Evolutionary conservation across 2,113 vertebrate genomes (phyloP).

Genomic region (Mormoops blainvillei): DNA sequence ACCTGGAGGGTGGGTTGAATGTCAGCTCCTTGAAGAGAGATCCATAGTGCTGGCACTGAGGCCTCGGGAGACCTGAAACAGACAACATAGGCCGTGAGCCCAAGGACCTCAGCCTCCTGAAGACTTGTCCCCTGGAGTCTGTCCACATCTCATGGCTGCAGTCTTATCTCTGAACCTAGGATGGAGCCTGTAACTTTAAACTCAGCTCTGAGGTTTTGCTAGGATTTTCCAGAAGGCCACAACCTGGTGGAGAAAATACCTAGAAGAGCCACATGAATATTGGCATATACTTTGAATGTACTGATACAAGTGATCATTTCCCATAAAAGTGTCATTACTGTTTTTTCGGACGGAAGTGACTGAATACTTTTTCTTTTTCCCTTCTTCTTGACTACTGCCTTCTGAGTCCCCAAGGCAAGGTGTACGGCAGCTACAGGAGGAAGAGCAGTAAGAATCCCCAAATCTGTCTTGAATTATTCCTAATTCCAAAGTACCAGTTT

Average conservation of each 20-base stretch:
- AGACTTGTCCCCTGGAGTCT: neutral
- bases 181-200: neutral
- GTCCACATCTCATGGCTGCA: neutral
- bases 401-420: neutral
- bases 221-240: neutral
- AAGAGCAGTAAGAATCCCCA: neutral
- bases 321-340: neutral
- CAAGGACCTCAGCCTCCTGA: neutral
- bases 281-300: neutral
- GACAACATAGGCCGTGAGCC: neutral
- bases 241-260: neutral
- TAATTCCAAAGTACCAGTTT: conserved; percentile 23
- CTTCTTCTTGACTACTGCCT: neutral
- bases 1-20: neutral
- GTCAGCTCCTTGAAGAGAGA: conserved; percentile 76
- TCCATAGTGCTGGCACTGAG: conserved; percentile 74
- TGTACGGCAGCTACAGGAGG: neutral
- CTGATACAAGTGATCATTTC: neutral
- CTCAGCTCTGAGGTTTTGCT: neutral
- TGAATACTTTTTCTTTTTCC: neutral
- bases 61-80: conserved; percentile 69
- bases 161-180: neutral
- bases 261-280: neutral
- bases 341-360: neutral
- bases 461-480: conserved; percentile 4